These are phyloP conservation scores for Geodia barretti DNA, from an alignment of 37 sponge, comb jelly and placozoan species.

Conservation along the genomic window DNA sequence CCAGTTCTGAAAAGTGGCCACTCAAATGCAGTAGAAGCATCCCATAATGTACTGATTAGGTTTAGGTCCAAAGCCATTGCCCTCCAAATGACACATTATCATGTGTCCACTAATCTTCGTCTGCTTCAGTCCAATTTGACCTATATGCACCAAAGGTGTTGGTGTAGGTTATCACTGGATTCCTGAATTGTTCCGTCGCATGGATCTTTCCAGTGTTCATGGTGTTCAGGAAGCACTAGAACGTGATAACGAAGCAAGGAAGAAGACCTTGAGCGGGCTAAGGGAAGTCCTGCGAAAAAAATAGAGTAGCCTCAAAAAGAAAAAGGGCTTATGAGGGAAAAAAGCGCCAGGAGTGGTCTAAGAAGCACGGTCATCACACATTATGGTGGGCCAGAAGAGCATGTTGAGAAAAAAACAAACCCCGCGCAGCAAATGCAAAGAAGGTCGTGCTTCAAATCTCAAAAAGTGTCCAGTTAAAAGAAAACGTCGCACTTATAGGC, in stretches of 20 bases:
- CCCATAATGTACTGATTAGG: slow-evolving; percentile 32
- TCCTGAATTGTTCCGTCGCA: neutral
- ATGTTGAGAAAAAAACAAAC: too few relatives aligned
- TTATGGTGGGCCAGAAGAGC: too few relatives aligned
- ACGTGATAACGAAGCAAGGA: neutral
- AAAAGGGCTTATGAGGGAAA: neutral
- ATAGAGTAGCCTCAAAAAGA: too few relatives aligned
- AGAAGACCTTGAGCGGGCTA: neutral
- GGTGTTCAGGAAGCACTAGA: slow-evolving; percentile 8
- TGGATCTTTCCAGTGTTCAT: neutral
- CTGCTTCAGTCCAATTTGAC: slow-evolving; percentile 24
- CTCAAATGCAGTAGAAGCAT: slow-evolving; percentile 16
- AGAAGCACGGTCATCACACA: slow-evolving; percentile 7
- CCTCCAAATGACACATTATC: slow-evolving; percentile 10
- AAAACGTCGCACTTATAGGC: too few relatives aligned
- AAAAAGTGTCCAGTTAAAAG: too few relatives aligned
- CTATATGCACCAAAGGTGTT: neutral
- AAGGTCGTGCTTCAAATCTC: too few relatives aligned
- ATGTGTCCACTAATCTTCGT: slow-evolving; percentile 20
- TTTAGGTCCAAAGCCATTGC: slow-evolving; percentile 13
- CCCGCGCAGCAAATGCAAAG: too few relatives aligned
- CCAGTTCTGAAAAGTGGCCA: too few relatives aligned
- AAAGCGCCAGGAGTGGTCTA: neutral
- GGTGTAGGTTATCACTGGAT: slow-evolving; percentile 36
- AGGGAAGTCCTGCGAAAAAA: neutral